A percentile compares a stretch with the other conserved stretches of the same genome.
These are phyloP conservation scores for Scomber colias DNA, from an alignment of 2,113 vertebrate species.

Conservation along the genomic window DNA sequence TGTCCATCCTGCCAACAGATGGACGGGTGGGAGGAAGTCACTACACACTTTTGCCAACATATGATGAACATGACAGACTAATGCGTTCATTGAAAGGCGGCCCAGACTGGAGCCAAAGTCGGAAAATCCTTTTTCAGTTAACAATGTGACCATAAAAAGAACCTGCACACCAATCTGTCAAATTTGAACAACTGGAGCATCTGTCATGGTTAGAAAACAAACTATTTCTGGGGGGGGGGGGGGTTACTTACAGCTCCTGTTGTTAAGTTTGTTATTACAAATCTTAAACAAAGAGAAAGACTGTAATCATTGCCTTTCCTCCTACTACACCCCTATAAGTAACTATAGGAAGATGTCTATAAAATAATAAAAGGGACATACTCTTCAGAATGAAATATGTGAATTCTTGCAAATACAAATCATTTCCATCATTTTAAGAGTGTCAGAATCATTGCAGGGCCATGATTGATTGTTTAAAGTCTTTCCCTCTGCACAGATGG, in stretches of 20 bases:
- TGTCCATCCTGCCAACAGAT: slow-evolving; percentile 56
- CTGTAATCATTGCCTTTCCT: background rate
- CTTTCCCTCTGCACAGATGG: background rate
- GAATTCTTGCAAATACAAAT: background rate
- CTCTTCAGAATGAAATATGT: background rate
- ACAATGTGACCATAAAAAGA: background rate
- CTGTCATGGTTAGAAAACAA: background rate
- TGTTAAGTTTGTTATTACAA: background rate
- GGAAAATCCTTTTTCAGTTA: background rate
- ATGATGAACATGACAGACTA: slow-evolving; percentile 30
- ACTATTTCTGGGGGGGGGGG: background rate
- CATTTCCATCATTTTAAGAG: background rate
- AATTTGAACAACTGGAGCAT: background rate
- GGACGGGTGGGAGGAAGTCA: slow-evolving; percentile 39
- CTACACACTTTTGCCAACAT: slow-evolving; percentile 37
- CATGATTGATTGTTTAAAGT: background rate
- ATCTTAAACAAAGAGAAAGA: background rate
- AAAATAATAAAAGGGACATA: background rate
- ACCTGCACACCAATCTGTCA: background rate
- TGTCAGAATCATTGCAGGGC: background rate
- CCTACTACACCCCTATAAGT: background rate
- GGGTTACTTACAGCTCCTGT: background rate
- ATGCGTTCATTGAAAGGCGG: slow-evolving; percentile 41
- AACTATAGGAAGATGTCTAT: background rate
- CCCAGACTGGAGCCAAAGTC: slow-evolving; percentile 1